These are phyloP conservation scores for Thaumatotibia leucotreta DNA, from an alignment of 1,140 invertebrate species.

Conservation along the genomic window DNA sequence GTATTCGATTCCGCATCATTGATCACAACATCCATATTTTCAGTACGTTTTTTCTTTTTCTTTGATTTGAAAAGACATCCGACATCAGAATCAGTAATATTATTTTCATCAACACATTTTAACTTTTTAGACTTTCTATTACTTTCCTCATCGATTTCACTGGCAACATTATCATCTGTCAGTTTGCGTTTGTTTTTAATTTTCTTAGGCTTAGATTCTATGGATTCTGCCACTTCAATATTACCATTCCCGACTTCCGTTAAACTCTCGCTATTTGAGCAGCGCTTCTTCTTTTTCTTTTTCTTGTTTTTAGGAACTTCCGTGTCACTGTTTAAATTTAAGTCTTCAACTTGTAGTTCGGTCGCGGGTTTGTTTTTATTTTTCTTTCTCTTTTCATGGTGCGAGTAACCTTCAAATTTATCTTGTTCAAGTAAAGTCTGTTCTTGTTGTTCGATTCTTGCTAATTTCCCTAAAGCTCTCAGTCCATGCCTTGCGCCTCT, in stretches of 20 bases:
- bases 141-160: constrained; percentile 11
- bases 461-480: constrained; percentile 82
- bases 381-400: constrained; percentile 40
- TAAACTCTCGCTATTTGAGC: constrained; percentile 21
- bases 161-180: constrained; percentile 19
- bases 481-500: constrained; percentile 84
- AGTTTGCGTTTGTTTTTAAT: constrained; percentile 2
- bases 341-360: constrained; percentile 19
- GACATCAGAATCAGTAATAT: constrained; percentile 8
- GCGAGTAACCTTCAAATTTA: constrained; percentile 54
- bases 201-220: constrained; percentile 13
- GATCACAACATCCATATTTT: neutral
- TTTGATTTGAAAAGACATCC: constrained; percentile 12
- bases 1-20: constrained; percentile 28
- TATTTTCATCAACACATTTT: constrained; percentile 5
- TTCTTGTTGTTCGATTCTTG: constrained; percentile 83
- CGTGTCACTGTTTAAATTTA: constrained; percentile 19
- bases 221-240: constrained; percentile 14
- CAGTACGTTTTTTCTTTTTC: constrained; percentile 21
- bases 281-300: constrained; percentile 34
- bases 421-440: constrained; percentile 66
- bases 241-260: constrained; percentile 3
- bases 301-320: constrained; percentile 18
- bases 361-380: constrained; percentile 15
- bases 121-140: constrained; percentile 16